Conservation (phyloP, 2,797 vertebrate genomes). For the Aulostomus chinensis region DNA sequence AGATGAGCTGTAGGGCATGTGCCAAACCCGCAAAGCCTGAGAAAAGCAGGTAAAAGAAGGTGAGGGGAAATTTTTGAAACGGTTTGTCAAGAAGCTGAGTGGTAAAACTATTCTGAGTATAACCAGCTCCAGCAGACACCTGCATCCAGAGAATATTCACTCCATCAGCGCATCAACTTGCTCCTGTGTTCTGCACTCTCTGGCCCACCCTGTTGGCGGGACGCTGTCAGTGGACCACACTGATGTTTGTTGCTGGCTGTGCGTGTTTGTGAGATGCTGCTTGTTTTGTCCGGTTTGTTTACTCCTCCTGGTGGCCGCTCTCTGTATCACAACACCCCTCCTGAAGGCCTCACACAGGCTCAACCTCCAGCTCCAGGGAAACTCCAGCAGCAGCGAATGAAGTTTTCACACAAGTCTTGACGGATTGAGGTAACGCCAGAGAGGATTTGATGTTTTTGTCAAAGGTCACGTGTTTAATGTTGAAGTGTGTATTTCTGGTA, state of each 20-base stretch:
- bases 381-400: too few relatives aligned
- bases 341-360: too few relatives aligned
- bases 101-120: not conserved
- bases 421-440: too few relatives aligned
- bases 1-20: constrained; percentile 70
- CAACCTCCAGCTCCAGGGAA: too few relatives aligned
- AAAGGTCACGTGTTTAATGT: too few relatives aligned
- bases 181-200: constrained; percentile 39
- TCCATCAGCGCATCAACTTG: not conserved
- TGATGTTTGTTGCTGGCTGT: constrained; percentile 53
- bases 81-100: too few relatives aligned
- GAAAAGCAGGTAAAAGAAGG: constrained; percentile 6
- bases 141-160: constrained; percentile 8
- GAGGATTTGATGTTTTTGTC: too few relatives aligned
- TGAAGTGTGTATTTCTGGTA: too few relatives aligned
- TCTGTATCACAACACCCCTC: constrained; percentile 72
- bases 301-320: constrained; percentile 84
- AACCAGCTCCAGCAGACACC: constrained; percentile 15
- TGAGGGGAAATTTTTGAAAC: too few relatives aligned
- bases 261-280: constrained; percentile 66
- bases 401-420: too few relatives aligned
- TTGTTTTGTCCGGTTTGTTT: constrained; percentile 83
- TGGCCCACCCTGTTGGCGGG: constrained; percentile 70
- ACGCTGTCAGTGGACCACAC: constrained; percentile 40
- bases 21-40: constrained; percentile 33